Evolutionary conservation across 2,797 vertebrate genomes (phyloP).

Genomic region (Labroides dimidiatus): DNA sequence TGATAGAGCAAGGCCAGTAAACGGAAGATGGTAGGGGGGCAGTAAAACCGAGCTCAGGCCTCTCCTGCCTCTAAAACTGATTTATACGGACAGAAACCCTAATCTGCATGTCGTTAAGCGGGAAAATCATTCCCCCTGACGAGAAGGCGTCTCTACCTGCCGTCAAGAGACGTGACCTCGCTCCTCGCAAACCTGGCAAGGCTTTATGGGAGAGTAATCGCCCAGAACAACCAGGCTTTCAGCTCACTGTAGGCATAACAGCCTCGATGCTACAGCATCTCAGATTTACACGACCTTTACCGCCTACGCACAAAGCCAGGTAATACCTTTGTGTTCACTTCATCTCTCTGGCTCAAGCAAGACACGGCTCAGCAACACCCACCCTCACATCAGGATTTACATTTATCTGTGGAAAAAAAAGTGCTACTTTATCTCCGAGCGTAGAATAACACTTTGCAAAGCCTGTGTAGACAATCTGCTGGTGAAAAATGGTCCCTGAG

Average conservation of each 20-base stretch:
- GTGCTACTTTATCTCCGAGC: slow-evolving; percentile 45
- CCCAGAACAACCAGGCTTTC: slow-evolving; percentile 62
- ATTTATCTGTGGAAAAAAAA: slow-evolving; percentile 44
- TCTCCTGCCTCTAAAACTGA: slow-evolving; percentile 93
- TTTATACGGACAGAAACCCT: slow-evolving; percentile 91
- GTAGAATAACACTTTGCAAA: slow-evolving; percentile 50
- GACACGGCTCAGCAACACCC: slow-evolving; percentile 38
- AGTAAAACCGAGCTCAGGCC: slow-evolving; percentile 75
- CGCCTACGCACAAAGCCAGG: slow-evolving; percentile 37
- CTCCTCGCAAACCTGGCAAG: slow-evolving; percentile 81
- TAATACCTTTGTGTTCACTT: slow-evolving; percentile 36
- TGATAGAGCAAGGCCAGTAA: slow-evolving; percentile 70
- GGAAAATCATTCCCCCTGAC: slow-evolving; percentile 90
- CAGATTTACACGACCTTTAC: slow-evolving; percentile 40
- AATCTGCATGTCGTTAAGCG: slow-evolving; percentile 95
- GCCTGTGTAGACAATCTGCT: slow-evolving; percentile 48
- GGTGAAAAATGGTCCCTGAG: slow-evolving; percentile 60
- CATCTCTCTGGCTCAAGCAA: slow-evolving; percentile 39
- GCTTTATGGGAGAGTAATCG: slow-evolving; percentile 88
- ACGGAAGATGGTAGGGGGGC: slow-evolving; percentile 56
- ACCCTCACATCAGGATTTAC: slow-evolving; percentile 52
- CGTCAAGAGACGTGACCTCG: slow-evolving; percentile 86
- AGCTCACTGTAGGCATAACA: slow-evolving; percentile 51
- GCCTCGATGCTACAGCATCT: slow-evolving; percentile 44
- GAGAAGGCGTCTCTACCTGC: slow-evolving; percentile 86